A percentile compares a stretch with the other conserved stretches of the same genome.
Evolutionary conservation across 2,113 vertebrate species (phyloP).

Genomic region (Gila orcuttii): DNA sequence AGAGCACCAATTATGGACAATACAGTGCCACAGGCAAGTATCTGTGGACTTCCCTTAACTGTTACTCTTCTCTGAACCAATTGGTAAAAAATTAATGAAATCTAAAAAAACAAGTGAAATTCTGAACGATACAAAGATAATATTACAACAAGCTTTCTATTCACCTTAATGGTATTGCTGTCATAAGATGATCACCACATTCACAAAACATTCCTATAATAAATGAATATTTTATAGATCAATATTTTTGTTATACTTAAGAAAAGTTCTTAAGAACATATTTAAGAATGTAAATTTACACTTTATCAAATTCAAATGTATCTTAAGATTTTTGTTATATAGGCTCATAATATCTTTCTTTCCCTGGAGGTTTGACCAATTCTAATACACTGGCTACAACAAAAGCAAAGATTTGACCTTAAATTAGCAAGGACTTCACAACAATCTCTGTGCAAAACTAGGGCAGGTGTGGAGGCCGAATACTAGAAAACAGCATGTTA

Average conservation of each 20-base stretch:
- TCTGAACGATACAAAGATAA: background rate
- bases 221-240: background rate
- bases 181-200: background rate
- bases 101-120: background rate
- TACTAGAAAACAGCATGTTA: constrained; percentile 18
- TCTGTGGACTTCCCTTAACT: background rate
- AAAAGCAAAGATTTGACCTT: background rate
- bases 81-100: background rate
- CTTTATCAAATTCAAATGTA: background rate
- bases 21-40: background rate
- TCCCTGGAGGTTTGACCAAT: background rate
- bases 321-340: background rate
- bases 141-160: background rate
- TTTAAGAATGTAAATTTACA: background rate
- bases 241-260: background rate
- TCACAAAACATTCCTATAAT: background rate
- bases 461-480: constrained; percentile 18
- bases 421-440: background rate
- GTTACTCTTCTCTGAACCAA: background rate
- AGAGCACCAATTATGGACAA: constrained; percentile 36
- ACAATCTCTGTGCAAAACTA: constrained; percentile 10
- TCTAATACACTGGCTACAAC: background rate
- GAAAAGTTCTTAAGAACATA: background rate
- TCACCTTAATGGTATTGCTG: background rate
- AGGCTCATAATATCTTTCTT: background rate